phyloP scores from a whole-genome alignment of 2,888 invertebrate species.

The Nomada ruficornis region DNA sequence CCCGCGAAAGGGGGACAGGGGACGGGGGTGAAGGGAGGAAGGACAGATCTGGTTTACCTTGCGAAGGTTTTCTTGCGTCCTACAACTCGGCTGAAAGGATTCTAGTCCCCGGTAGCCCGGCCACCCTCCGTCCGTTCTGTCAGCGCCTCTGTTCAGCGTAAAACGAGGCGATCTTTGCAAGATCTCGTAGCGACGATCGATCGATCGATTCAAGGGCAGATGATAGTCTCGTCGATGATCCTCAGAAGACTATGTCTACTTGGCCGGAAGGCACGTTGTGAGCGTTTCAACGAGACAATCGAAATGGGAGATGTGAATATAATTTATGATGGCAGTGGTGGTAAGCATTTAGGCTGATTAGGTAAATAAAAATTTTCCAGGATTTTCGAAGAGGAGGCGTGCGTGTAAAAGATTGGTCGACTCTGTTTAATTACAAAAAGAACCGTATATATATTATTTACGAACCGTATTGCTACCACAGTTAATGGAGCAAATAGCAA shows the following conservation, averaged over 20 bases:
- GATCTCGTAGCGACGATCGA: neutral
- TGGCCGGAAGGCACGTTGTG: neutral
- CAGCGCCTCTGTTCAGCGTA: constrained; percentile 29
- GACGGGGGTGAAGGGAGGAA: constrained; percentile 2
- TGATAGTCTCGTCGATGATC: neutral
- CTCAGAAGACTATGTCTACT: neutral
- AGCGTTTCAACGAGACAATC: neutral
- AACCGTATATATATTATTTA: too few relatives aligned
- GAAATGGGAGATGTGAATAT: constrained; percentile 1
- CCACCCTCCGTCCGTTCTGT: constrained; percentile 26
- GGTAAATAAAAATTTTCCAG: neutral
- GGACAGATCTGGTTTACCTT: constrained; percentile 69
- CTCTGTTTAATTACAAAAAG: too few relatives aligned
- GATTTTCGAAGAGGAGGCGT: too few relatives aligned
- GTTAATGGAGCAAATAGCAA: too few relatives aligned
- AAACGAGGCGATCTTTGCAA: constrained; percentile 33
- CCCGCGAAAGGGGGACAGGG: constrained; percentile 11
- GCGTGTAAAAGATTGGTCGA: too few relatives aligned
- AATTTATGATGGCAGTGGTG: constrained; percentile 28
- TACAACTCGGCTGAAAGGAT: constrained; percentile 41
- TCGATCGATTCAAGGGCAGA: constrained; percentile 39
- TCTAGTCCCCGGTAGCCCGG: constrained; percentile 29
- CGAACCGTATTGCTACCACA: too few relatives aligned
- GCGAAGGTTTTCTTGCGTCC: constrained; percentile 71
- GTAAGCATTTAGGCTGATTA: constrained; percentile 23